Percentiles rank a stretch among this genome's conserved stretches.
phyloP scores from a whole-genome alignment of 2,797 vertebrate species.

The Mus caroli region DNA sequence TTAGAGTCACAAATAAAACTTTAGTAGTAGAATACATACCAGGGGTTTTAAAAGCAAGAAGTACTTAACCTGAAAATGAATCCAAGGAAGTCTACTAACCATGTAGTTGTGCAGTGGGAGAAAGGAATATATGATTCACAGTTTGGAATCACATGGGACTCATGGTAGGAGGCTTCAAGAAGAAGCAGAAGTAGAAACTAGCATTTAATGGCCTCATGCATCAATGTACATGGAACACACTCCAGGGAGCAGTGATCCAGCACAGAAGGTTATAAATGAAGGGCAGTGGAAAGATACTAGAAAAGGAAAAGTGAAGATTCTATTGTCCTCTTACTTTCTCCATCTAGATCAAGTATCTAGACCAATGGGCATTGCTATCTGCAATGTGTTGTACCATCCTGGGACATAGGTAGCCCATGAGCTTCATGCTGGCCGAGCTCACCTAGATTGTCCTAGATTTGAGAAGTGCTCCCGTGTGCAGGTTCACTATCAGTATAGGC shows the following conservation, averaged over 20 bases:
- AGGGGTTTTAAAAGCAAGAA: constrained; percentile 7
- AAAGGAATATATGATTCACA: not conserved
- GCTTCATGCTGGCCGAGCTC: not conserved
- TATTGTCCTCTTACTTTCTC: not conserved
- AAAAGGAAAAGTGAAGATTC: not conserved
- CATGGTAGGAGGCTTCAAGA: not conserved
- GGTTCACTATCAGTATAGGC: accelerated
- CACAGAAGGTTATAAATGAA: not conserved
- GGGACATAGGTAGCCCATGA: not conserved
- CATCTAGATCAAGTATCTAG: not conserved
- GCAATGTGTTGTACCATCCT: no score
- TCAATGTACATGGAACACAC: accelerated
- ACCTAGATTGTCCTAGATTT: no score
- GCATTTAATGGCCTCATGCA: accelerated
- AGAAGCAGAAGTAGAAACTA: not conserved
- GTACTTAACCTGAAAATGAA: not conserved
- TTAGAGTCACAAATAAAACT: not conserved
- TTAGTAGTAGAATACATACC: not conserved
- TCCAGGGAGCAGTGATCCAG: no score
- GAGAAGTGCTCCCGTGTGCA: accelerated
- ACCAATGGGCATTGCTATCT: not conserved
- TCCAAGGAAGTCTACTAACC: not conserved
- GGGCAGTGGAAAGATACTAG: not conserved
- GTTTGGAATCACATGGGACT: not conserved
- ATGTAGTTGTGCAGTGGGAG: no score